Conservation (phyloP, 2,797 vertebrate species). For the Esox masquinongy region DNA sequence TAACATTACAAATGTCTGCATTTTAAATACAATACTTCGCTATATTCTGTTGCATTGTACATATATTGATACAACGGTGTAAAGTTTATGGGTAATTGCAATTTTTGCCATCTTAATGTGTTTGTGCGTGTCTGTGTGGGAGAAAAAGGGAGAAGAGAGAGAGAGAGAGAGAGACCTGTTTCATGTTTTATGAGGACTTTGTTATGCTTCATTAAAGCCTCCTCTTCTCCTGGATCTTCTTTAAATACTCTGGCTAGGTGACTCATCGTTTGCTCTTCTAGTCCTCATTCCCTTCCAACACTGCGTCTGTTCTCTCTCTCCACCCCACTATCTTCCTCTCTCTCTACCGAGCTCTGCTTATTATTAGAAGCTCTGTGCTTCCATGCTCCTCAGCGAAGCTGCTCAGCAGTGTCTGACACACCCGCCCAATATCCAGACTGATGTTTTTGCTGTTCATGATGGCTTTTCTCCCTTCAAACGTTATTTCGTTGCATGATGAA, state of each 20-base stretch:
- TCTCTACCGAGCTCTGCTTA: not conserved
- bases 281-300: not conserved
- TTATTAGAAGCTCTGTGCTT: conserved; percentile 1
- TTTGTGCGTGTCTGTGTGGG: conserved; percentile 2
- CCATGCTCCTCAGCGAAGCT: not conserved
- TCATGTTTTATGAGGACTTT: conserved; percentile 6
- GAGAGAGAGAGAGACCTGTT: not conserved
- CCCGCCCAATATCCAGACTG: not conserved
- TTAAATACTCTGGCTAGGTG: conserved; percentile 42
- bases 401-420: not conserved
- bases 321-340: not conserved
- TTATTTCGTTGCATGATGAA: not conserved
- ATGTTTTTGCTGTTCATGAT: not conserved
- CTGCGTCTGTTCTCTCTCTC: conserved; percentile 1
- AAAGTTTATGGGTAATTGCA: too few species aligned
- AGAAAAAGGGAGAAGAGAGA: not conserved
- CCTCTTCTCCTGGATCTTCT: conserved; percentile 31
- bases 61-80: too few species aligned
- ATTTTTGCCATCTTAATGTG: not conserved
- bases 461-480: not conserved
- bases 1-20: too few species aligned
- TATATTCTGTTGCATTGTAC: too few species aligned
- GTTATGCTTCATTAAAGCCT: conserved; percentile 10
- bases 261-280: conserved; percentile 34
- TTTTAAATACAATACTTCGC: too few species aligned